Conservation (phyloP, 2,113 vertebrate genomes). For the Connochaetes taurinus region DNA sequence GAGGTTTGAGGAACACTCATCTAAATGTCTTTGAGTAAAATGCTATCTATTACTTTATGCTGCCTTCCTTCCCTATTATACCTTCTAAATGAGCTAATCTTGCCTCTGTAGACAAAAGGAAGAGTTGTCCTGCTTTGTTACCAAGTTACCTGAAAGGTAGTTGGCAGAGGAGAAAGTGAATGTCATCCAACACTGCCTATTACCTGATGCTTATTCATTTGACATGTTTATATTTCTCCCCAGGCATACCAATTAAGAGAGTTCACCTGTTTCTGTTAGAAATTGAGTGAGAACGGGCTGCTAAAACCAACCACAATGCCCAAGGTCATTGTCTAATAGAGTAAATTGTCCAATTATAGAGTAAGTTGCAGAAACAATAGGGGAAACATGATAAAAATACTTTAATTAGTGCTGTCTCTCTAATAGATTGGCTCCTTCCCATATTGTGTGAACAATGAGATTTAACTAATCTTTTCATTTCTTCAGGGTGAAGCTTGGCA, state of each 20-base stretch:
- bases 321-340: constrained; percentile 68
- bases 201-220: constrained; percentile 54
- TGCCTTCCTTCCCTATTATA: background rate
- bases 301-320: constrained; percentile 49
- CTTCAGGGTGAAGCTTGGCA: constrained; percentile 36
- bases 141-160: constrained; percentile 18
- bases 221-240: constrained; percentile 63
- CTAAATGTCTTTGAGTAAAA: background rate
- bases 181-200: constrained; percentile 31
- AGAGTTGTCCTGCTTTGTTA: constrained; percentile 26
- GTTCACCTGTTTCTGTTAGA: constrained; percentile 56
- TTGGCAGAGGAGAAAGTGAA: constrained; percentile 49
- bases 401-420: constrained; percentile 66
- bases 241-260: constrained; percentile 65
- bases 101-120: background rate
- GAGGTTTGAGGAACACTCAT: background rate
- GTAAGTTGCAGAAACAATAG: constrained; percentile 55
- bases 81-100: background rate
- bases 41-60: background rate
- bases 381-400: constrained; percentile 56
- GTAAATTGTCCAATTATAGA: constrained; percentile 69
- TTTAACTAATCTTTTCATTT: constrained; percentile 47
- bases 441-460: background rate
- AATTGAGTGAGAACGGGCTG: constrained; percentile 45
- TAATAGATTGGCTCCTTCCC: constrained; percentile 46